phyloP scores from a whole-genome alignment of 2,113 vertebrate genomes.

The Blennius ocellaris region DNA sequence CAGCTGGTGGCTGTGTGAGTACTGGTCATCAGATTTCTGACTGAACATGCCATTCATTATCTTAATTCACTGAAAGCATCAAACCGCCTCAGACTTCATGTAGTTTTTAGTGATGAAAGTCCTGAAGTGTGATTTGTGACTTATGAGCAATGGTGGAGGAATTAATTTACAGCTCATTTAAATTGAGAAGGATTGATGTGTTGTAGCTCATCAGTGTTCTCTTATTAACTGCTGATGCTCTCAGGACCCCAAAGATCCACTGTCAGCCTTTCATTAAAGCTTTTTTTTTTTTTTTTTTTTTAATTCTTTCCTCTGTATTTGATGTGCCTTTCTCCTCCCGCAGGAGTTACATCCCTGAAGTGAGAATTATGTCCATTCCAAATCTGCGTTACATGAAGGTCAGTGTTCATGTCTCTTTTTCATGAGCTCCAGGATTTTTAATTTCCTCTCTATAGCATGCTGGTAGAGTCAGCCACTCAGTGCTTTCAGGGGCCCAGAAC shows the following conservation, averaged over 20 bases:
- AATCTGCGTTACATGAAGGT: slow-evolving; percentile 97
- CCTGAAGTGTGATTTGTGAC: neutral
- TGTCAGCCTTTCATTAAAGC: neutral
- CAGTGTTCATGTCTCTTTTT: slow-evolving; percentile 64
- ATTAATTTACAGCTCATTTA: neutral
- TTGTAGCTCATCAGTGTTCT: neutral
- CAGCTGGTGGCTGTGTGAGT: slow-evolving; percentile 99
- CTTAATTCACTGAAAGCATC: neutral
- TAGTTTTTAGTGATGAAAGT: slow-evolving; percentile 25
- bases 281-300: too few relatives aligned
- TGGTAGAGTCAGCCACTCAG: neutral
- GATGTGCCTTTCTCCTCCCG: slow-evolving; percentile 32
- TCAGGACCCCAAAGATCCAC: neutral
- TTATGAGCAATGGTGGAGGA: neutral
- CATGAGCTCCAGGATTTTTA: neutral
- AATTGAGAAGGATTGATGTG: neutral
- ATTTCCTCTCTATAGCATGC: neutral
- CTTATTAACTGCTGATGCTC: neutral
- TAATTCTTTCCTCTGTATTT: too few relatives aligned
- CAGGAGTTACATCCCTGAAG: slow-evolving; percentile 98
- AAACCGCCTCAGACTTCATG: slow-evolving; percentile 10
- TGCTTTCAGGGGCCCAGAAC: neutral
- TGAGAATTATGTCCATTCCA: slow-evolving; percentile 99
- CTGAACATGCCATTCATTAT: neutral
- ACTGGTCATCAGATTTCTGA: slow-evolving; percentile 14